A percentile compares a stretch with the other conserved stretches of the same genome.
Evolutionary conservation across 2,888 invertebrate species (phyloP).

Genomic region (Serripes groenlandicus): DNA sequence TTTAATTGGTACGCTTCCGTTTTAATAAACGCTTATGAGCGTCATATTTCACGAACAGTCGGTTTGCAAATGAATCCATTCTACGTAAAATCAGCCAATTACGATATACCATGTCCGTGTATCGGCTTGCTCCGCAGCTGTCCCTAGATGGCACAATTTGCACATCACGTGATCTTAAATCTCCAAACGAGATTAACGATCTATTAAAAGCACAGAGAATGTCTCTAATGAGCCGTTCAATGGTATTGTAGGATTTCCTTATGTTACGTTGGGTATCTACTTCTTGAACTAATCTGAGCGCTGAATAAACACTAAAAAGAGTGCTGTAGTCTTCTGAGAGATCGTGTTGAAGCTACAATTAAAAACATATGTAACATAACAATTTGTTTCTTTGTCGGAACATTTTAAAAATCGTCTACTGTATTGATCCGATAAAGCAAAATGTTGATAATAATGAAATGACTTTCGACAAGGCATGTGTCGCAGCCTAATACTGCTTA

Average conservation of each 20-base stretch:
- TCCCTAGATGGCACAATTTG: constrained; percentile 2
- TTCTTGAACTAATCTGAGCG: not conserved
- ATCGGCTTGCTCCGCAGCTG: not conserved
- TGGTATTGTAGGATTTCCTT: not conserved
- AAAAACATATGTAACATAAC: too few relatives aligned
- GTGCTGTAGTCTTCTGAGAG: not conserved
- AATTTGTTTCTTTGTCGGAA: too few relatives aligned
- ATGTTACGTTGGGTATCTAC: not conserved
- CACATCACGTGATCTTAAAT: constrained; percentile 1
- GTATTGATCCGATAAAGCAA: too few relatives aligned
- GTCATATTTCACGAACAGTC: not conserved
- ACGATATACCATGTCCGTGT: not conserved
- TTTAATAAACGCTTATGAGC: not conserved
- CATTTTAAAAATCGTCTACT: too few relatives aligned
- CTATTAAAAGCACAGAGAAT: constrained; percentile 6
- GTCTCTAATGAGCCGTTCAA: not conserved
- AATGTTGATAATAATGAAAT: too few relatives aligned
- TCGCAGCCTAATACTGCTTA: too few relatives aligned
- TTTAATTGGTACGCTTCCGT: too few relatives aligned
- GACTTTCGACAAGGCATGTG: too few relatives aligned
- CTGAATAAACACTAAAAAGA: not conserved
- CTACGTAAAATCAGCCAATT: not conserved
- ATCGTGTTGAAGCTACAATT: not conserved
- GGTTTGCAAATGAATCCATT: not conserved
- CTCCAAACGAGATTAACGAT: constrained; percentile 14